Conservation (phyloP, 2,888 invertebrate species). For the Synergus gifuensis region DNA sequence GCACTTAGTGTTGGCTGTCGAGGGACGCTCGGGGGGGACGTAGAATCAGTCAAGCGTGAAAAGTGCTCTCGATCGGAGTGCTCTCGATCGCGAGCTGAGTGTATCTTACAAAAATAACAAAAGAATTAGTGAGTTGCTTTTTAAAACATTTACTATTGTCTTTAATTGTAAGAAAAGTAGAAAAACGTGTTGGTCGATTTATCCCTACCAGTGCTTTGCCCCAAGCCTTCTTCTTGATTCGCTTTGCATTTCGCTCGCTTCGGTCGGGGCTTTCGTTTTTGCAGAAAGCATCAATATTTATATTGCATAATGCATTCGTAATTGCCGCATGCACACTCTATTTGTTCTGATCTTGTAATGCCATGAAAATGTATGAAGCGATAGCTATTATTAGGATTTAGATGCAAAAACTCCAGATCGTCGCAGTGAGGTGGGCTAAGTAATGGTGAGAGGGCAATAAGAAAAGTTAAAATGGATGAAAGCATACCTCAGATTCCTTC, state of each 20-base stretch:
- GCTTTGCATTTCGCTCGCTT: slow-evolving; percentile 72
- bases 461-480: slow-evolving; percentile 14
- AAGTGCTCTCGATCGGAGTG: too few species aligned
- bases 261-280: slow-evolving; percentile 71
- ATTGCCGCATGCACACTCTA: slow-evolving; percentile 77
- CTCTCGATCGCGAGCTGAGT: too few species aligned
- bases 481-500: not conserved
- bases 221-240: slow-evolving; percentile 60
- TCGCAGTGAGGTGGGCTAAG: slow-evolving; percentile 65
- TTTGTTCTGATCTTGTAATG: slow-evolving; percentile 77
- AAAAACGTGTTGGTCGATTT: slow-evolving; percentile 23
- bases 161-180: not conserved
- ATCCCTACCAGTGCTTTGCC: slow-evolving; percentile 14
- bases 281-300: slow-evolving; percentile 77
- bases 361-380: slow-evolving; percentile 77
- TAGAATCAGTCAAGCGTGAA: too few species aligned
- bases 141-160: not conserved
- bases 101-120: not conserved
- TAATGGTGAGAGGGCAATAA: slow-evolving; percentile 66
- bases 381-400: slow-evolving; percentile 75
- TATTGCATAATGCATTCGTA: slow-evolving; percentile 77
- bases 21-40: too few species aligned
- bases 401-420: slow-evolving; percentile 68
- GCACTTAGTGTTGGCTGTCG: too few species aligned
- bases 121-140: not conserved